A percentile compares a stretch with the other conserved stretches of the same genome.
Evolutionary conservation across 2,113 vertebrate species (phyloP).

Genomic region (Aramus guarauna): DNA sequence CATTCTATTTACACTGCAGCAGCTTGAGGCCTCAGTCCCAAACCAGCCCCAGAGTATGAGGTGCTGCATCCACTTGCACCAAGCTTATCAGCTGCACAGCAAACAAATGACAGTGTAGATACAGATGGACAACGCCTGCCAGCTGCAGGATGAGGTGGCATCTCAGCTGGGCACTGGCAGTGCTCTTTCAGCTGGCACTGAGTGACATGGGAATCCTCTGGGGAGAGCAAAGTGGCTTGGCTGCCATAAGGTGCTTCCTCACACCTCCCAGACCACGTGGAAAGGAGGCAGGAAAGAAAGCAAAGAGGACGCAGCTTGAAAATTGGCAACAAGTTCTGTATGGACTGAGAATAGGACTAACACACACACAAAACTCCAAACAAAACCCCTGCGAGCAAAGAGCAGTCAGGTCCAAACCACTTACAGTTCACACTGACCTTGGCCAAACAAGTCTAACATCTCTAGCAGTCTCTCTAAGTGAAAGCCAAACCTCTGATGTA

Average conservation of each 20-base stretch:
- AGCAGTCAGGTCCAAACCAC: neutral
- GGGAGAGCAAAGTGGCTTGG: neutral
- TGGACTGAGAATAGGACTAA: neutral
- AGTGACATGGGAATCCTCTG: neutral
- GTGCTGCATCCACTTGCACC: neutral
- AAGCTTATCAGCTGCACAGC: neutral
- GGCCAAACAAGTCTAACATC: neutral
- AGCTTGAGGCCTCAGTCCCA: neutral
- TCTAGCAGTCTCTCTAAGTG: neutral
- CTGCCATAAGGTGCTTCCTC: neutral
- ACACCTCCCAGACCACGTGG: accelerated
- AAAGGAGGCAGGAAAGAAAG: neutral
- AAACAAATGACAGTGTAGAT: neutral
- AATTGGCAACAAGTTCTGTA: neutral
- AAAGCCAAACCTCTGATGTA: neutral
- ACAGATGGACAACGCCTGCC: accelerated
- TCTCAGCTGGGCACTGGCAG: neutral
- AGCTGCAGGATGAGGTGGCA: neutral
- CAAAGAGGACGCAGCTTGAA: neutral
- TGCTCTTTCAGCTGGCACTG: neutral
- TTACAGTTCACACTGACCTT: neutral
- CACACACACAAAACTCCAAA: neutral
- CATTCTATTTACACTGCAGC: neutral
- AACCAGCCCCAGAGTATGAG: neutral
- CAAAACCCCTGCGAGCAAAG: neutral